Conservation (phyloP, 2,113 vertebrate species). For the Camelus dromedarius region DNA sequence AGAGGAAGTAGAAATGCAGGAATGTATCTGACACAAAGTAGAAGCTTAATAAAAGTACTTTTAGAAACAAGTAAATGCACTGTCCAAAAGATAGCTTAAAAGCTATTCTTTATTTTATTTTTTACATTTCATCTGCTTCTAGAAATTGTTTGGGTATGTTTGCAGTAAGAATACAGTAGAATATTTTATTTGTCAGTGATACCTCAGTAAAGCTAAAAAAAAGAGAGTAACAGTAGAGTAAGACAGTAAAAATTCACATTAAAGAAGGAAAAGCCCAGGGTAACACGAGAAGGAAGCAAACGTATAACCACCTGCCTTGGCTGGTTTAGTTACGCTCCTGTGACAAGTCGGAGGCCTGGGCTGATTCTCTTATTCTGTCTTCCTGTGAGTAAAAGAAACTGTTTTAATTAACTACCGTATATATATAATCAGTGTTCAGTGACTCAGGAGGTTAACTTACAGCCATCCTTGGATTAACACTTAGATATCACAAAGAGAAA, state of each 20-base stretch:
- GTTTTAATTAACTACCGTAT: neutral
- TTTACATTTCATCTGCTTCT: neutral
- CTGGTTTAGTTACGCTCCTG: neutral
- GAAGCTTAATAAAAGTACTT: neutral
- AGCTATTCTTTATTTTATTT: neutral
- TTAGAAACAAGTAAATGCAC: neutral
- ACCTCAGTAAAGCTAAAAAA: neutral
- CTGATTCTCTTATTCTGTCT: neutral
- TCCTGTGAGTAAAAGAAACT: neutral
- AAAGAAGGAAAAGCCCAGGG: neutral
- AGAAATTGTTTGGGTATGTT: neutral
- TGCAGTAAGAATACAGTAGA: neutral
- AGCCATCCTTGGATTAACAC: neutral
- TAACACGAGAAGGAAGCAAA: neutral
- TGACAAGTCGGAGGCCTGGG: neutral
- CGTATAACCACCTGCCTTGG: neutral
- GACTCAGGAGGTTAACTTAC: neutral
- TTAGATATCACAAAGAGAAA: slow-evolving; percentile 2
- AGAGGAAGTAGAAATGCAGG: neutral
- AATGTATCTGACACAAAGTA: neutral
- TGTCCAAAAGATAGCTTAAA: neutral
- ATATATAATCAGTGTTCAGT: neutral
- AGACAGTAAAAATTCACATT: neutral
- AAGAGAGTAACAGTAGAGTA: neutral
- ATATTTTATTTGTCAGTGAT: neutral